Base-by-base conservation (phyloP, 23 tunicate species). In the Diplosoma virens region DNA sequence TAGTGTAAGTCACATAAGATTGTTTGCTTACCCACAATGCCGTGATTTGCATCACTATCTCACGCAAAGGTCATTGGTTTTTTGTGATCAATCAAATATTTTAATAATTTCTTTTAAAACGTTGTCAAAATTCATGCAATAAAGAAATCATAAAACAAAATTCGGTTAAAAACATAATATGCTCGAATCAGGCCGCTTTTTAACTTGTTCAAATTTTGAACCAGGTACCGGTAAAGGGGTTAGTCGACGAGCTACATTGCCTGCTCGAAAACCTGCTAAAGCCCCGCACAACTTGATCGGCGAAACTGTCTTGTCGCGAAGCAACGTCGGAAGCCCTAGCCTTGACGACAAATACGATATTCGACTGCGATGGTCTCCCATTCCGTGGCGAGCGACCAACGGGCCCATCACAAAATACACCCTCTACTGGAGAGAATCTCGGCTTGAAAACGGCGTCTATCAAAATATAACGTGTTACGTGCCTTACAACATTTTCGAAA, bases 241-340 rank as follows among this genome's bases (percentile, higher is more conserved):
- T n/a, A n/a, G n/a, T n/a, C n/a, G n/a, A n/a, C 27, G 33, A 6
- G 25, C 73, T 35, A 32, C 61, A 22, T 45, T 92, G 23, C 75
- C 83, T 18, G 55, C 87, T 1, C 37, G n/a, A 5, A 28, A 7
- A 22, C 97, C 97, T n/a, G 27, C 87, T 18, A 79, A 72, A 24
- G 86, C 93, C 7, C 97, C 97, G 2, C 37, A 63, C 54, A 60
- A 77, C 50, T 60, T 92, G 0, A 47, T 53, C 16, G 97, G 80
- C 2, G 25, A 30, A 26, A 80, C 87, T 31, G 36, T 75, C 58
- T 47, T 70, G 30, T 29, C 47, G 22, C 53, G 21, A 46, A 77
- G 30, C 23, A 59, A 59, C 9, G 25, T 24, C 25, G 23, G 27
- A 1, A 6, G 17, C 29, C 71, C 26, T 4, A 30, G 36, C 33